Percentiles rank a stretch among this genome's conserved stretches.
Evolutionary conservation across 2,888 invertebrate genomes (phyloP).

Genomic region (Allophyes oxyacanthae): DNA sequence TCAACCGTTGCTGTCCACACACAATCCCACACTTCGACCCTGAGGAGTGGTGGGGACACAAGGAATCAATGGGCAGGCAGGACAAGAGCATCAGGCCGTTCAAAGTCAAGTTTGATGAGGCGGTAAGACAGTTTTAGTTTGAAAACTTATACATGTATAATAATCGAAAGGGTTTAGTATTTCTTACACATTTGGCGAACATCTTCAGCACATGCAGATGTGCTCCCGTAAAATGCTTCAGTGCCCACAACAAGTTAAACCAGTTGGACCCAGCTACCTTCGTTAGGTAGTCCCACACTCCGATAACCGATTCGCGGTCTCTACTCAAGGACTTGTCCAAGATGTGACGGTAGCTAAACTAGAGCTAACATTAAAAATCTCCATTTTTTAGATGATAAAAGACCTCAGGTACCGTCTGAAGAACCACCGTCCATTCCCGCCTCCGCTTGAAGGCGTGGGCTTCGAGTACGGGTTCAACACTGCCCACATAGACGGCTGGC

Average conservation of each 20-base stretch:
- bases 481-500: conserved; percentile 90
- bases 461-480: conserved; percentile 96
- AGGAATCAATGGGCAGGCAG: conserved; percentile 77
- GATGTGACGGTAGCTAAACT: too few species aligned
- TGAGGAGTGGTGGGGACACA: conserved; percentile 90
- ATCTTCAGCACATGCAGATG: too few species aligned
- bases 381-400: conserved; percentile 69
- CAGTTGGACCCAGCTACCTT: too few species aligned
- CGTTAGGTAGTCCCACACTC: too few species aligned
- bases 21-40: conserved; percentile 54
- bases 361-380: too few species aligned
- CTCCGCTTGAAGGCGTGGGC: conserved; percentile 91
- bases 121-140: conserved; percentile 74
- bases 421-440: conserved; percentile 70
- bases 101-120: conserved; percentile 88
- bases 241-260: too few species aligned
- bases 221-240: too few species aligned
- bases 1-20: conserved; percentile 29
- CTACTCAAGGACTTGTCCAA: too few species aligned
- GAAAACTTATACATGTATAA: background rate
- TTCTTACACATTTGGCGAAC: too few species aligned
- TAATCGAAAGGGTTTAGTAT: too few species aligned
- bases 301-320: too few species aligned
- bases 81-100: conserved; percentile 89
- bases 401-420: conserved; percentile 73